A percentile compares a stretch with the other conserved stretches of the same genome.
Evolutionary conservation across 2,797 vertebrate species (phyloP).

Genomic region (Moxostoma hubbsi): DNA sequence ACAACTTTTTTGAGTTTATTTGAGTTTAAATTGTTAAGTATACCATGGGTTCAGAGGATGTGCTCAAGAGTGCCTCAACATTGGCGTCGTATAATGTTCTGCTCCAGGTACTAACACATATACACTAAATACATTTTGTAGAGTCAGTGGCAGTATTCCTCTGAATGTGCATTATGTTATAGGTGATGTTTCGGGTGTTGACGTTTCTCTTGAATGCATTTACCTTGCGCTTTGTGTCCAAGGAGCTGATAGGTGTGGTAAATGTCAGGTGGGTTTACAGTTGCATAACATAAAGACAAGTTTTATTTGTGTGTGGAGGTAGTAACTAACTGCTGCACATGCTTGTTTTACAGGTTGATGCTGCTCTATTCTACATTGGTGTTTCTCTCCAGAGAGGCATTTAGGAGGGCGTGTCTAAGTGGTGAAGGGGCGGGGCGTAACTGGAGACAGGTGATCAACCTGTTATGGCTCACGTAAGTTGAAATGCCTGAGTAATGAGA

Average conservation of each 20-base stretch:
- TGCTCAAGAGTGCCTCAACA: constrained; percentile 54
- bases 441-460: constrained; percentile 92
- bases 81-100: constrained; percentile 59
- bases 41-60: constrained; percentile 57
- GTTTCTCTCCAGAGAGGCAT: constrained; percentile 94
- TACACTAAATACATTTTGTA: background rate
- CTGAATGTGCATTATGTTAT: background rate
- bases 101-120: constrained; percentile 48
- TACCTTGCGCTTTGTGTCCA: constrained; percentile 92
- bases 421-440: constrained; percentile 79
- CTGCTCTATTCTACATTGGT: constrained; percentile 90
- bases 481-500: background rate
- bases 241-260: constrained; percentile 91
- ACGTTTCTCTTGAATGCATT: constrained; percentile 94
- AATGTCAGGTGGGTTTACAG: constrained; percentile 86
- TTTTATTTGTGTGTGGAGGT: constrained; percentile 2
- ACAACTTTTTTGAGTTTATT: background rate
- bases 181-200: constrained; percentile 91
- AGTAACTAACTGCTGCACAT: constrained; percentile 2
- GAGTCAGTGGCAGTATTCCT: background rate
- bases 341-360: constrained; percentile 79
- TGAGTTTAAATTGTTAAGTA: background rate
- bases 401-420: constrained; percentile 93
- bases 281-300: background rate
- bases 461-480: constrained; percentile 93